Base-by-base conservation (phyloP, 2,113 vertebrate species). In the Protomyctophum bolini region DNA sequence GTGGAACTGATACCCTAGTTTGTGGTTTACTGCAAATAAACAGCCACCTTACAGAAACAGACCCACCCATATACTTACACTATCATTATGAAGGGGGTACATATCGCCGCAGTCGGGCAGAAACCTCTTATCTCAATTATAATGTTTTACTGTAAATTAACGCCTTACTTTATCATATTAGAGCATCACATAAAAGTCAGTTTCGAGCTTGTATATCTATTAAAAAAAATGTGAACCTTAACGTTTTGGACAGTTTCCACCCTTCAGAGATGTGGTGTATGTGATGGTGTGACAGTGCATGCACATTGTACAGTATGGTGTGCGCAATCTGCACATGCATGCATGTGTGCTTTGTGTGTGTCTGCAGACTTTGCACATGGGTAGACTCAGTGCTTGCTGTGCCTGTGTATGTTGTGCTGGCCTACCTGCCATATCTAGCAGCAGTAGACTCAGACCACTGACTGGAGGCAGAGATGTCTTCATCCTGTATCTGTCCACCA, bases 401-500 rank as follows among this genome's bases (percentile, higher is more conserved):
- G 59, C 11, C 29, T 50, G 63, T 56, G 60, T 28, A 51, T 6
- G 12, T 21, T 6, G 12, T 21, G 21, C 21, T 28, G 10, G 69
- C 93, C 88, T 85, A 98, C 98, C 98, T 95, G 87, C 98, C 97
- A 0, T 98, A 96, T 89, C 96, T 95, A 79, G 98, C 97, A 0
- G 98, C 97, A 0, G 98, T 99, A 59, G 97, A 97, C 8, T 98
- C 97, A 0, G 97, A 99, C 98, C 98, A 99, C 76, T 98, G 97
- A 83, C 98, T 99, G 76, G 98, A 98, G 47, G 98, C 98, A 0
- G 96, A 96, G 88, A 99, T 98, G 88, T 98, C 96, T 83, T 99
- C 97, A 0, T 99, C 97, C 0, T 94, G 95, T 71, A 99, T 98
- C 87, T 96, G 95, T 12, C 97, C 95, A 0, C 95, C 94, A 0